These are phyloP conservation scores for Byasa hedistus DNA, from an alignment of 2,888 invertebrate species.

Conservation along the genomic window DNA sequence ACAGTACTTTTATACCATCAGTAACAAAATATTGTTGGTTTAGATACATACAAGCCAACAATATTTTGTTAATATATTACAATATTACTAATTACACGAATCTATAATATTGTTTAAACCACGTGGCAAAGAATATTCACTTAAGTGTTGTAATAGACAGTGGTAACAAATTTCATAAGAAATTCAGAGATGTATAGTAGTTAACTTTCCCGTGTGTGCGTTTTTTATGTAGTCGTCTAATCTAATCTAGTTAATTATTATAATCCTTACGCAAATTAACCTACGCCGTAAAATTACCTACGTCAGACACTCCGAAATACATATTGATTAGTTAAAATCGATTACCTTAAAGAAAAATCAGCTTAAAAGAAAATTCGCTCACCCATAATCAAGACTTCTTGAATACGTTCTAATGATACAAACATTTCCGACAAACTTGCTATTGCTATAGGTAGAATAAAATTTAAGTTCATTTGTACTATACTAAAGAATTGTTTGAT, in stretches of 20 bases:
- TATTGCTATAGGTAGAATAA: conserved; percentile 78
- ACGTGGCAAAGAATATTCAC: no score
- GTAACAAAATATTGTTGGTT: no score
- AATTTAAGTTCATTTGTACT: conserved; percentile 78
- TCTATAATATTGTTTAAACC: no score
- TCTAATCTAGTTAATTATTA: neutral
- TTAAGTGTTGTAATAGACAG: no score
- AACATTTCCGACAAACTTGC: conserved; percentile 79
- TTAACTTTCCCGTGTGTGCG: neutral
- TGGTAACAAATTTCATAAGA: no score
- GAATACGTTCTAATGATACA: conserved; percentile 79
- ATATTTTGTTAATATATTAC: no score
- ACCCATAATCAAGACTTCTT: conserved; percentile 77
- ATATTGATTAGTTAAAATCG: no score
- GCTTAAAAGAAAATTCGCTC: conserved; percentile 34
- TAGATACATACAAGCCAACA: no score
- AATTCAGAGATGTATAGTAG: neutral
- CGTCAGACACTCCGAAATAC: no score
- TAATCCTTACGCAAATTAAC: neutral
- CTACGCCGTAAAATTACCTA: neutral
- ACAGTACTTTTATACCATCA: no score
- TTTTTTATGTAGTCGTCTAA: neutral
- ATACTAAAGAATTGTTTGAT: conserved; percentile 80
- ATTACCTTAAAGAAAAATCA: neutral
- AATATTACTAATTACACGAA: no score